phyloP scores from a whole-genome alignment of 2,888 invertebrate species.

The Empis livida region DNA sequence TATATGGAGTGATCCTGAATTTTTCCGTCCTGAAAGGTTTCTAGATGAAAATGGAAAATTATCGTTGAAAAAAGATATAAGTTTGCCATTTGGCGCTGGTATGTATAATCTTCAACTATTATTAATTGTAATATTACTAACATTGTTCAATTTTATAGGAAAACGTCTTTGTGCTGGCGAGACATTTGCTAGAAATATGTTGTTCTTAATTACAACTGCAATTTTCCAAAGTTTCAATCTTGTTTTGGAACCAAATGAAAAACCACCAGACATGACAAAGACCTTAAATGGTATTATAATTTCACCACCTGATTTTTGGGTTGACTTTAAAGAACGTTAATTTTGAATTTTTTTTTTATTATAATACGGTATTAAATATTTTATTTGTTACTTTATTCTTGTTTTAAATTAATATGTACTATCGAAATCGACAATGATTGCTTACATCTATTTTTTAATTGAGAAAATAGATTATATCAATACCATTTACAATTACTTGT shows the following conservation, averaged over 20 bases:
- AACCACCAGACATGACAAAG: conserved; percentile 34
- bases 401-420: too few relatives aligned
- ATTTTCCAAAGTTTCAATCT: conserved; percentile 52
- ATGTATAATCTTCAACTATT: conserved; percentile 12
- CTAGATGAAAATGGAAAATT: conserved; percentile 43
- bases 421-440: too few relatives aligned
- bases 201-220: conserved; percentile 47
- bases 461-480: too few relatives aligned
- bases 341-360: too few relatives aligned
- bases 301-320: conserved; percentile 45
- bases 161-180: conserved; percentile 57
- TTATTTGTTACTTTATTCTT: too few relatives aligned
- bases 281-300: conserved; percentile 40
- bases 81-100: conserved; percentile 56
- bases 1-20: conserved; percentile 51
- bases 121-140: background rate
- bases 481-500: too few relatives aligned
- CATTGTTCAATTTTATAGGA: conserved; percentile 35
- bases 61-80: conserved; percentile 42
- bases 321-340: conserved; percentile 31
- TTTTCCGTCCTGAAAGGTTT: conserved; percentile 54
- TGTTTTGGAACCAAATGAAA: conserved; percentile 38
- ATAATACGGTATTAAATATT: too few relatives aligned
- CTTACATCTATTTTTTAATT: too few relatives aligned
- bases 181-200: conserved; percentile 50